Base-by-base conservation (phyloP, 2,888 invertebrate species). In the Drosophila neutralis region DNA sequence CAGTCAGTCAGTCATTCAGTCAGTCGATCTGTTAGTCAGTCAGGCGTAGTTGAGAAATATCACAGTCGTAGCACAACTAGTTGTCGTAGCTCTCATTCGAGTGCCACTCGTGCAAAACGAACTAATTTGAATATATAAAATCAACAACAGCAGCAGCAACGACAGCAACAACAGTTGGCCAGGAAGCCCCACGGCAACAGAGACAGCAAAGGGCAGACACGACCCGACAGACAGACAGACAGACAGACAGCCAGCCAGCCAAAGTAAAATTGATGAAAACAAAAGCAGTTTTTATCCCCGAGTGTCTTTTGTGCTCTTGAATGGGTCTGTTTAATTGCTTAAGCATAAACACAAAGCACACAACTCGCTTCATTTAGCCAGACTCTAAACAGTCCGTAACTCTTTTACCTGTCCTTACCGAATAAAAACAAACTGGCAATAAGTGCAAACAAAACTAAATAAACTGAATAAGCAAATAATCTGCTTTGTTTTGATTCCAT, bases 41-140 rank as follows among this genome's bases (percentile, higher is more conserved):
- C 78, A 81, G 78, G 66, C 87, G 74, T 74, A 69, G 78, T 71
- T 78, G 74, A 73, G 86, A 83, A 83, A 88, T 90, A 90, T 83
- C 80, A 82, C 89, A 68, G 53, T 54, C 24, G 24, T 36, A 36
- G 36, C 36, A 27, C 6, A 11, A 54, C 53, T 69, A 65, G 81
- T 66, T 59, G 72, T 71, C 72, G 73, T 65, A 70, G 87, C 83
- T 87, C 77, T 75, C 72, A 87, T 87, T 90, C 89, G 80, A 89
- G 85, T 80, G 89, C 62, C 86, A 90, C 86, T 87, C 91, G 87
- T 87, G 87, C 87, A 89, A 90, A 89, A 82, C 91, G 91, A 80
- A 87, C 90, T 87, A 90, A 87, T 87, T 90, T 87, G 91, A 89
- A 87, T 87, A 89, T 85, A 85, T 90, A 85, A 87, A 90, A 90